Evolutionary conservation across 1,140 invertebrate genomes (phyloP), one percentile per base, ranked within the genome.

Genomic region (Heterodera schachtii): DNA sequence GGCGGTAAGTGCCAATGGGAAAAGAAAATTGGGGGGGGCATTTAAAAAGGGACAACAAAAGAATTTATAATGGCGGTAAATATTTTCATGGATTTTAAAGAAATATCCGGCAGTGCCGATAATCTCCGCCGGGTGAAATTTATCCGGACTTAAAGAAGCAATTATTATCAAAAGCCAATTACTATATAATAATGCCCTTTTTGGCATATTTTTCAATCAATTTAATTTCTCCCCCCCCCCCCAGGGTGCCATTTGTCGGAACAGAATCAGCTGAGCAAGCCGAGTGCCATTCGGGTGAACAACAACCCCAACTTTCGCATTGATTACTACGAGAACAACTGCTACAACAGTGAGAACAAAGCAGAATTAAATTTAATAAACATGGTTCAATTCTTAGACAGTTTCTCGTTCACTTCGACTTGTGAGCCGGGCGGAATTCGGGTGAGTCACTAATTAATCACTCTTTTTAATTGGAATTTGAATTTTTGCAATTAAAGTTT

Each of bases 271-370:
- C 81, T 90, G 31, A 90, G 85, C 49, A 89, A 90, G 81, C 88
- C 88, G 21, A 64, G 79, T 21, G 60, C 81, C 16, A 87, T 89
- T 76, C 82, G 82, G n/a, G 80, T 89, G 60, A 89, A 89, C 80
- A 90, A 89, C 79, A 90, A 89, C 70, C 88, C 88, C 3, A 89
- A 89, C 69, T 89, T 79, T 82, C 83, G 88, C 49, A 87, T 89
- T 67, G 88, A 89, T 69, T 89, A 89, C 78, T 89, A 90, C 74
- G 88, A 89, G 80, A 90, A 90, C 79, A 90, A 89, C 75, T 89
- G 88, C 60, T 86, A 81, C 70, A 89, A 89, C 66, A 83, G 88
- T 89, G 74, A 89, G 85, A 31, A 31, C 0, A 0, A 31, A 31
- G 31, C 31, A 31, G 31, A 31, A 31, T 79, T 79, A 43, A 44